Base-by-base conservation (phyloP, 1,140 invertebrate species). In the Oryctes rhinoceros region DNA sequence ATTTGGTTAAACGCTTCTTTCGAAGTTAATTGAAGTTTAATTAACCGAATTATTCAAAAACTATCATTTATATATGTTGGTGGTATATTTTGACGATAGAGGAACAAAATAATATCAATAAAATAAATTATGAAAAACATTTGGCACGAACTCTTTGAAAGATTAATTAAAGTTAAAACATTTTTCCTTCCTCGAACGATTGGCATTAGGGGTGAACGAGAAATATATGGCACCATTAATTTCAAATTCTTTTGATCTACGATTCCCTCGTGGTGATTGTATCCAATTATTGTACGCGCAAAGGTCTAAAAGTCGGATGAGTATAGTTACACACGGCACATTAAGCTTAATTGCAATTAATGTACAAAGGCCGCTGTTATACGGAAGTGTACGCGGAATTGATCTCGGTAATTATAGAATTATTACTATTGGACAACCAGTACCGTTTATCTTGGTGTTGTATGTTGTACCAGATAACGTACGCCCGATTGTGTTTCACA, bases 311-410 rank as follows among this genome's bases (percentile, higher is more conserved):
- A 59, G 53, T 18, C 15, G 53, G 53, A 59, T 59, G 53, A 59
- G 53, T 59, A 59, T 59, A 59, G 15, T 18, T 59, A 59, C 53
- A 71, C 20, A 71, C 20, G 65, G 7, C 18, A 13, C 20, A 35
- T 71, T 35, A 71, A 71, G 65, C 65, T 71, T 37, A 71, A 71
- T 76, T 76, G 47, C 47, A 76, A 76, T 76, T 76, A 76, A 44
- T 48, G 75, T 20, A 48, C 47, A 76, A 76, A 76, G 75, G 37
- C 39, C 75, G 44, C 6, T 71, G 37, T 30, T 47, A 76, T 48
- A 48, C 75, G 75, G 75, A 76, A 76, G 75, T 49, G 44, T 39
- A 49, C 13, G 37, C 13, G 37, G 75, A 76, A 76, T 76, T 76
- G 37, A 76, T 47, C 47, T 20, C 47, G 6, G 75, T 76, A 76